Base-by-base conservation (phyloP, 1,140 invertebrate species). In the Dufourea novaeangliae region DNA sequence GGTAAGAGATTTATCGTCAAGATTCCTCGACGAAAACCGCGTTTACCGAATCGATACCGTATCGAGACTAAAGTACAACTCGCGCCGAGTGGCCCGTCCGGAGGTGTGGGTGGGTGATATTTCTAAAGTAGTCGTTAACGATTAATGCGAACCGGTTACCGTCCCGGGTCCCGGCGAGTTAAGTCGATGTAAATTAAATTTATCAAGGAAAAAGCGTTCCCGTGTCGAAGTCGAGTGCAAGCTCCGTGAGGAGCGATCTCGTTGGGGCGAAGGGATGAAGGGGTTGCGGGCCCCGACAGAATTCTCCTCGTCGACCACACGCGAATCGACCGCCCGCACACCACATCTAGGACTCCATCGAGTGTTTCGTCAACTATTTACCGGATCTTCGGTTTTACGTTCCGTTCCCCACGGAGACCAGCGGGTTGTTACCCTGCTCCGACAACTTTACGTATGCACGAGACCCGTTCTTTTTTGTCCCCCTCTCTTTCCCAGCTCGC, bases 151-250 rank as follows among this genome's bases (percentile, higher is more conserved):
- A 10, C 11, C 22, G 72, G 50, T 44, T 69, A n/a, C 25, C 66
- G 32, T 27, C 39, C 32, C 29, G 32, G 25, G 39, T 22, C 54
- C 6, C 29, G 7, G 7, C 39, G 54, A 50, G 66, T 69, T 69
- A 69, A 76, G 54, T 67, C 72, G 82, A 84, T 80, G 75, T 85
- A 84, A 85, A 85, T 85, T 83, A 81, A 84, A 85, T 85, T 85
- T 85, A 85, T 85, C 82, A 80, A 61, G 82, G 83, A 84, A 85
- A 83, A 85, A 85, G 83, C 83, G 73, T 85, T 85, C 71, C 69
- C 82, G 73, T 84, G 83, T 76, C 73, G 64, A 69, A 76, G 64
- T 39, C 32, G 41, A 37, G 64, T 39, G 64, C 64, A 59, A 54
- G 32, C 50, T 44, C 12, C 41, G 41, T 17, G 41, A 44, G 41